These are phyloP conservation scores for Etheostoma nigrum DNA, from an alignment of 2,797 vertebrate species.

Conservation along the genomic window DNA sequence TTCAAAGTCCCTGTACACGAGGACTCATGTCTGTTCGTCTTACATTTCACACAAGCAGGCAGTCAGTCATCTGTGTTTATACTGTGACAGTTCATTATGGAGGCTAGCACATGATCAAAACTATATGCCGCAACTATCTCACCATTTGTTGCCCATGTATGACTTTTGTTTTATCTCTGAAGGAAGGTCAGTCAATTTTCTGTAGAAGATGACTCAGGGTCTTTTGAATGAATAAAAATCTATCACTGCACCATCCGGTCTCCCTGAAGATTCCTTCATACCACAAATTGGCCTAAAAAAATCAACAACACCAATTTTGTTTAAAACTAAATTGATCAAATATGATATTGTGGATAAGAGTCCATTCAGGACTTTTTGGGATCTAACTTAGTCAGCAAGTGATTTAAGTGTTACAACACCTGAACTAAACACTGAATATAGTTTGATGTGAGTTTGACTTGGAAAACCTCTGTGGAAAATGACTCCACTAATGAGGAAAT, in stretches of 20 bases:
- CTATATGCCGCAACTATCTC: constrained; percentile 45
- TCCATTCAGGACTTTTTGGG: neutral
- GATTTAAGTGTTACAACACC: constrained; percentile 25
- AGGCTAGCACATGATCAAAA: constrained; percentile 53
- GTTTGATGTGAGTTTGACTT: constrained; percentile 22
- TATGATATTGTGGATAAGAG: neutral
- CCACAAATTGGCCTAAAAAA: too few species aligned
- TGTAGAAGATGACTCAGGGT: too few species aligned
- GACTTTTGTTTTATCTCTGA: too few species aligned
- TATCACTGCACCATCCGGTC: too few species aligned
- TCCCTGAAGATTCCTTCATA: too few species aligned
- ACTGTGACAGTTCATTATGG: constrained; percentile 52
- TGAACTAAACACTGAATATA: constrained; percentile 9
- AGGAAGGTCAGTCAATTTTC: too few species aligned
- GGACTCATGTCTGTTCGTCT: constrained; percentile 54
- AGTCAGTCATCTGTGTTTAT: constrained; percentile 40
- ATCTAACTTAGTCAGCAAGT: neutral
- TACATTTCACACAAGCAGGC: constrained; percentile 51
- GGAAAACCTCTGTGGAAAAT: constrained; percentile 43
- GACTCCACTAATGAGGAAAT: constrained; percentile 41
- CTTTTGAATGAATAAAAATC: too few species aligned
- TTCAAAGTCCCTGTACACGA: constrained; percentile 61
- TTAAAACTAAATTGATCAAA: constrained; percentile 30
- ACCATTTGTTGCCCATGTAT: constrained; percentile 21
- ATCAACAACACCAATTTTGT: constrained; percentile 8